Base-by-base conservation (phyloP, 2,888 invertebrate species). In the Trimorus sp. region DNA sequence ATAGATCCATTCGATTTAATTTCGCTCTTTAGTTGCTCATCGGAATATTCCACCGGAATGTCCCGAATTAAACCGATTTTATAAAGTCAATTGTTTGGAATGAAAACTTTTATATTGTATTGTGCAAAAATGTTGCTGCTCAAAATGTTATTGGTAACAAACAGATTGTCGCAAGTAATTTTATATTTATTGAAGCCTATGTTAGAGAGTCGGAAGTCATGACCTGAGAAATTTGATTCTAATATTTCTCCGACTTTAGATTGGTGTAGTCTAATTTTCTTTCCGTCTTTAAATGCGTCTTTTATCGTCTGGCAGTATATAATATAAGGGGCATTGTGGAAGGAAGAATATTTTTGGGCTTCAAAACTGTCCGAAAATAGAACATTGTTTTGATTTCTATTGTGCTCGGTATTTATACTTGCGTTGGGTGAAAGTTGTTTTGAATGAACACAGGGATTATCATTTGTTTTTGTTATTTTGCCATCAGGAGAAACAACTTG, bases 101-200 rank as follows among this genome's bases (percentile, higher is more conserved):
- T 48, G 14, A 48, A 63, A 3, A 37, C 7, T 49, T 45, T 63
- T 1, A 63, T 36, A 11, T 63, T 63, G 8, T 63, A 48, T 36
- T 63, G 48, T 4, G n/a, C 12, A 36, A 63, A 49, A 14, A 7
- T 11, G 0, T n/a, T 16, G n/a, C 49, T 36, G 5, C 3, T 36
- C 2, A 49, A 1, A 11, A 63, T 36, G n/a, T 48, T 12, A 36
- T 63, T 63, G 6, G 62, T 49, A 1, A 36, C n/a, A 48, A 49
- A 36, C 26, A 45, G 7, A 63, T 63, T 16, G 15, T 49, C 49
- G 5, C 48, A 49, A 2, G 36, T 12, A 4, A 63, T 63, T 48
- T 63, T 63, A 63, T 48, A 63, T 48, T 63, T 63, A 11, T 63
- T 63, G 36, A 63, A 63, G 14, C 48, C 49, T n/a, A 36, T 48